Conservation (phyloP, 2,888 invertebrate genomes). For the Nycteola revayana region DNA sequence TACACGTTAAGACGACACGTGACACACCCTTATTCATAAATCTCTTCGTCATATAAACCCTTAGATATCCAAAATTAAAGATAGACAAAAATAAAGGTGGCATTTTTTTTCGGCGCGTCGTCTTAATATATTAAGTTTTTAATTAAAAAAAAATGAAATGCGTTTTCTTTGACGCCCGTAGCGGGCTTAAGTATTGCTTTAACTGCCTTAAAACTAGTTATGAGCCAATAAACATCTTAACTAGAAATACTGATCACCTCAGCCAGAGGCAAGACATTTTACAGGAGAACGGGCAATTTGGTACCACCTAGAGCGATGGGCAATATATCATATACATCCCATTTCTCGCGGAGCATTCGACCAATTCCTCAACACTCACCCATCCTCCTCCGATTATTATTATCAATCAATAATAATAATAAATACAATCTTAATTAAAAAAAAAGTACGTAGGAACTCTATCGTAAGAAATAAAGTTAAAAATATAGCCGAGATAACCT, state of each 20-base stretch:
- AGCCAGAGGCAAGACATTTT: constrained; percentile 51
- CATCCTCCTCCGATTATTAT: constrained; percentile 9
- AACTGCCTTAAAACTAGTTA: constrained; percentile 53
- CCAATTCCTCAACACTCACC: too few species aligned
- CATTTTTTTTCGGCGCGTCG: constrained; percentile 7
- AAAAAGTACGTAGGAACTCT: constrained; percentile 59
- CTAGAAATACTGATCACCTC: constrained; percentile 55
- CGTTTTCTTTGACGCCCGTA: constrained; percentile 68
- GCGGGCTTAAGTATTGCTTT: constrained; percentile 54
- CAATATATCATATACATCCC: too few species aligned
- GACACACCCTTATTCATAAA: constrained; percentile 7
- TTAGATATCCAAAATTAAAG: too few species aligned
- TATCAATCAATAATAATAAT: not conserved
- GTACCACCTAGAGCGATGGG: not conserved
- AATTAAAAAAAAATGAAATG: constrained; percentile 61
- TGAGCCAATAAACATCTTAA: constrained; percentile 51
- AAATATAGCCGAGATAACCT: constrained; percentile 40
- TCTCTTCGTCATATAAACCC: too few species aligned
- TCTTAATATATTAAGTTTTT: constrained; percentile 37
- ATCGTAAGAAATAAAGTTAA: constrained; percentile 31
- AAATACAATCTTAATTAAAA: constrained; percentile 32
- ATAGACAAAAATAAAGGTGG: too few species aligned
- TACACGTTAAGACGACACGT: constrained; percentile 38
- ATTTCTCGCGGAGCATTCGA: too few species aligned
- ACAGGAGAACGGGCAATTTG: constrained; percentile 3